Conservation (phyloP, 2,113 vertebrate genomes). For the Pseudois nayaur region DNA sequence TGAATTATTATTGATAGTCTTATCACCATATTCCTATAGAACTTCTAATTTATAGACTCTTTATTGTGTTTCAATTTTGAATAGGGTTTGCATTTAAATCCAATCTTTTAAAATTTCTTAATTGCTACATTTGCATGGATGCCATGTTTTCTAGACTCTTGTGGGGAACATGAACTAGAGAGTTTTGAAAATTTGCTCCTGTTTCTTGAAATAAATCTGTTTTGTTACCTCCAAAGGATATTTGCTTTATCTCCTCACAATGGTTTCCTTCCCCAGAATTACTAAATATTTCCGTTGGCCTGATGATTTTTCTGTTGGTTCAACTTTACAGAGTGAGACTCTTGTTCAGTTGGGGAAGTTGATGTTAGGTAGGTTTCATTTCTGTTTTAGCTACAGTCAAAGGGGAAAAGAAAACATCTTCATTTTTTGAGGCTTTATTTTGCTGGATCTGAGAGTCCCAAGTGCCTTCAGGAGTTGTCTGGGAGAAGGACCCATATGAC, state of each 20-base stretch:
- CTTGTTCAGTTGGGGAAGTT: background rate
- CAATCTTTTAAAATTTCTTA: background rate
- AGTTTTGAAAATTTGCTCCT: background rate
- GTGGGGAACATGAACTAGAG: background rate
- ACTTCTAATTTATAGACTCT: background rate
- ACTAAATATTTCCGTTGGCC: background rate
- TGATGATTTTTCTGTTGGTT: conserved; percentile 19
- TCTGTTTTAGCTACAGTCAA: background rate
- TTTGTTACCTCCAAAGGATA: background rate
- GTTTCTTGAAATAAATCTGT: background rate
- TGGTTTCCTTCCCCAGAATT: background rate
- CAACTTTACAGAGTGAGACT: background rate
- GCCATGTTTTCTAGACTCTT: background rate
- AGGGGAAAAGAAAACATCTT: background rate
- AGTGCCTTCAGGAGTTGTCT: background rate
- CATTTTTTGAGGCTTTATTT: background rate
- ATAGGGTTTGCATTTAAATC: background rate
- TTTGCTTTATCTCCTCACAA: background rate
- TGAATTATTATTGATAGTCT: background rate
- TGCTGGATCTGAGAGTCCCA: background rate
- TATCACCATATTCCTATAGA: background rate
- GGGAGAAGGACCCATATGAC: background rate
- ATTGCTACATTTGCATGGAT: background rate
- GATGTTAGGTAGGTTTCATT: background rate
- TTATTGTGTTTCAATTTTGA: background rate